Conservation (phyloP, 2,113 vertebrate genomes). For the Ailurus styani region DNA sequence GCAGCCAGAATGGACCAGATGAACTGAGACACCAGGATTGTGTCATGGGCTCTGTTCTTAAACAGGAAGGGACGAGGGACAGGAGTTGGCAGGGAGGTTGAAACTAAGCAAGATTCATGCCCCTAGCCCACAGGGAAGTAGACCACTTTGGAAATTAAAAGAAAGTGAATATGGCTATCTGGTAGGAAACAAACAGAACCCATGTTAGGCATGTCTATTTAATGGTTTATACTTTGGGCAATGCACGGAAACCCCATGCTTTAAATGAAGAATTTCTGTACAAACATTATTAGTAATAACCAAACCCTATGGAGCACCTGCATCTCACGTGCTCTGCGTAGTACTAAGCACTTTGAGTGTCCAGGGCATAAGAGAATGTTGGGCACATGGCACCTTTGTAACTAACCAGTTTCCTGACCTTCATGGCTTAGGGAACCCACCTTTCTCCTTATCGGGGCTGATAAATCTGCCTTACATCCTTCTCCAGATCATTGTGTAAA, state of each 20-base stretch:
- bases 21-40: not conserved
- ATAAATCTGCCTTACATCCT: not conserved
- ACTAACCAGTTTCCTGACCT: not conserved
- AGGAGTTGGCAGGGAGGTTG: accelerated
- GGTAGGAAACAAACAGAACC: not conserved
- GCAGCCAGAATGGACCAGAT: not conserved
- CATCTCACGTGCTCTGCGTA: accelerated
- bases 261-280: not conserved
- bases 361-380: too few species aligned
- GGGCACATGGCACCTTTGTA: too few species aligned
- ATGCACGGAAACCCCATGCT: accelerated
- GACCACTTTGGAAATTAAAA: not conserved
- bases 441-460: not conserved
- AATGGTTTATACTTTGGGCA: not conserved
- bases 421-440: not conserved
- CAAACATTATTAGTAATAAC: not conserved
- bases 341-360: not conserved
- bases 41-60: not conserved
- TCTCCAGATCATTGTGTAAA: not conserved
- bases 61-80: too few species aligned
- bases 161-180: not conserved
- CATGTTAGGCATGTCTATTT: accelerated
- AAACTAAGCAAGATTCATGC: not conserved
- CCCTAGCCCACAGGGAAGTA: not conserved
- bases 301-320: accelerated